phyloP scores from a whole-genome alignment of 2,113 vertebrate genomes.

The Saguinus midas region DNA sequence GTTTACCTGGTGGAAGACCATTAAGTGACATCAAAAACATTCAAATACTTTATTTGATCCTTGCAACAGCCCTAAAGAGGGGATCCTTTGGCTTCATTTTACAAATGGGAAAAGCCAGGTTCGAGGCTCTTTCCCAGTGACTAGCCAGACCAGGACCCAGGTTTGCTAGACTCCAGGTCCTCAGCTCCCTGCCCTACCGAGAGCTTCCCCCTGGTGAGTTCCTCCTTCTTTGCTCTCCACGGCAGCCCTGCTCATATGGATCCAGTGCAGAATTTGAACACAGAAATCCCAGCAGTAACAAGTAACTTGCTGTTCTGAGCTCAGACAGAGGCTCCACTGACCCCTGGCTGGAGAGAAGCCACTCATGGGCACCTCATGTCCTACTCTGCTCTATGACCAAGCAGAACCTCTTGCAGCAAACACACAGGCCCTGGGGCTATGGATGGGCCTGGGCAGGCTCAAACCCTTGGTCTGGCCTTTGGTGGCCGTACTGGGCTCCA shows the following conservation, averaged over 20 bases:
- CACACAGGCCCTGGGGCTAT: neutral
- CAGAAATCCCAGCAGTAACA: neutral
- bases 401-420: too few species aligned
- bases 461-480: neutral
- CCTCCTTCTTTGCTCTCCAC: neutral
- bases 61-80: neutral
- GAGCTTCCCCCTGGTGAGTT: neutral
- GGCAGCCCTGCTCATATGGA: neutral
- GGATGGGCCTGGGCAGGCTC: neutral
- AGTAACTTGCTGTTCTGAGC: neutral
- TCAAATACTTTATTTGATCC: neutral
- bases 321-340: neutral
- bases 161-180: neutral
- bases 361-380: rapidly evolving
- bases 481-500: neutral
- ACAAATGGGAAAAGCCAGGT: neutral
- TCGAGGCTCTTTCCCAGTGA: neutral
- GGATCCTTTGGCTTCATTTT: neutral
- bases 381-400: neutral
- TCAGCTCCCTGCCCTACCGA: neutral
- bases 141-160: neutral
- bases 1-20: neutral
- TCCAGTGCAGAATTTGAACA: neutral
- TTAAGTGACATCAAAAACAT: neutral
- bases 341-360: neutral